Base-by-base conservation (phyloP, 1,140 invertebrate species). In the Venturia canescens region DNA sequence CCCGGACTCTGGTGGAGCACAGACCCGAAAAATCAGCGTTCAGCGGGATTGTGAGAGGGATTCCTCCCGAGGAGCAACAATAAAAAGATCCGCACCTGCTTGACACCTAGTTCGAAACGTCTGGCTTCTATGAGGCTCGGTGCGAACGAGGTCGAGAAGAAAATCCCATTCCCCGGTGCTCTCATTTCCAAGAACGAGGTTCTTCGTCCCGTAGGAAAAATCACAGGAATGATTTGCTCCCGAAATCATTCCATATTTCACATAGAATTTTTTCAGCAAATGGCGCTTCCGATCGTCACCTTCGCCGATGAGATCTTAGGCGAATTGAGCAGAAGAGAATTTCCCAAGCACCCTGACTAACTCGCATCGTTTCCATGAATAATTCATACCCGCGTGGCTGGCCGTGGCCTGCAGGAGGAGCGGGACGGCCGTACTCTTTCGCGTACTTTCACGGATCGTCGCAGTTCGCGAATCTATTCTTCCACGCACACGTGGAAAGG, bases 1-100 rank as follows among this genome's bases (percentile, higher is more conserved):
- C 50, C 23, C n/a, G n/a, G n/a, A 23, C 34, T 72, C 38, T 60
- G 1, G 13, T 53, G 27, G 48, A 63, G 48, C 34, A 29, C 50
- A 76, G n/a, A 53, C n/a, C 48, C 44, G 50, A 63, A 76, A 76
- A 76, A 76, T 76, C 53, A 76, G 50, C 74, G 74, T 63, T 53
- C 0, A 34, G 21, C 74, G 23, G 27, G 53, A 76, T 76, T 57
- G 53, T 76, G 7, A 34, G 29, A 76, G 38, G 11, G 13, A 74
- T 18, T 44, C 23, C 6, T 66, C 13, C 9, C 1, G 27, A 15
- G 60, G 23, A 66, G 27, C 1, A 26, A 57, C 29, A 5, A 57
- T 11, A 29, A 29, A 27, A 16, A 57, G 29, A 18, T 72, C 38
- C 26, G 38, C 70, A 72, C 70, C 70, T 72, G 70, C 70, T 38